These are phyloP conservation scores for Aphis craccivora DNA, from an alignment of 1,140 invertebrate genomes.

Conservation along the genomic window DNA sequence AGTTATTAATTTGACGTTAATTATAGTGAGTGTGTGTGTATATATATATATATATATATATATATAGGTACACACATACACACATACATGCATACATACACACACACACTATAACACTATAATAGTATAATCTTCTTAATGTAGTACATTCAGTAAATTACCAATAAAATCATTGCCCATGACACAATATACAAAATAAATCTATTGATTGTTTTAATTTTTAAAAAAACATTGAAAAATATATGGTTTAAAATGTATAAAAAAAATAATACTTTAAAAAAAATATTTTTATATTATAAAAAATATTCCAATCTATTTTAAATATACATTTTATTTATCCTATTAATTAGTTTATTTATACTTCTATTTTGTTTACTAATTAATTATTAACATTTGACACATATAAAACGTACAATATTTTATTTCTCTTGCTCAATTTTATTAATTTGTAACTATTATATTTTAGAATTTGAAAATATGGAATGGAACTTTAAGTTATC, in stretches of 20 bases:
- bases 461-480: conserved; percentile 82
- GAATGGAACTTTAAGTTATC: conserved; percentile 85
- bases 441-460: conserved; percentile 60
- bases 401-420: neutral
- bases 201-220: neutral
- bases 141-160: neutral
- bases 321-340: neutral
- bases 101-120: too few relatives aligned
- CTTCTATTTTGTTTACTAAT: neutral
- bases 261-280: too few relatives aligned
- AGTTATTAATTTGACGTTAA: neutral
- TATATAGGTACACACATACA: too few relatives aligned
- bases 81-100: too few relatives aligned
- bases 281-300: too few relatives aligned
- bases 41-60: too few relatives aligned
- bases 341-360: neutral
- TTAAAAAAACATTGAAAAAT: neutral
- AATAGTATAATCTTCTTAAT: neutral
- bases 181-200: neutral
- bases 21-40: neutral
- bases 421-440: neutral
- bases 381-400: neutral
- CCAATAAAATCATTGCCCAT: neutral
- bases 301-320: neutral
- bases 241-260: neutral